These are phyloP conservation scores for Sweltsa coloradensis DNA, from an alignment of 1,140 invertebrate species.

Conservation along the genomic window DNA sequence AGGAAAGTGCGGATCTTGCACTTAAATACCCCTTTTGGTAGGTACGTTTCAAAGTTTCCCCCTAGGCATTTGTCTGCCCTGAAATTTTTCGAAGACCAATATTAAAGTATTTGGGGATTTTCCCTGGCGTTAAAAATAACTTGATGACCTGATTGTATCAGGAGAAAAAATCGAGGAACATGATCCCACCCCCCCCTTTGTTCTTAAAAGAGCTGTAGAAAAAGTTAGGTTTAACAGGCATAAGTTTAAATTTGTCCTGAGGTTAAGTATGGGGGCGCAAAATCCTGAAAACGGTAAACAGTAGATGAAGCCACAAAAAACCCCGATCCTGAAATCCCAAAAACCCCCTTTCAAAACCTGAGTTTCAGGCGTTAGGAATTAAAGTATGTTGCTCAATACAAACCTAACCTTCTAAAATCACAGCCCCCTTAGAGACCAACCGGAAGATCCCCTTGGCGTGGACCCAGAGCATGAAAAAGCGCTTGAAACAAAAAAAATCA, in stretches of 20 bases:
- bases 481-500: constrained; percentile 19
- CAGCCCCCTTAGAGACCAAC: constrained; percentile 19
- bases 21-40: too few species aligned
- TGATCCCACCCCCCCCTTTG: neutral
- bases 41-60: too few species aligned
- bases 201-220: neutral
- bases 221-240: neutral
- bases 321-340: neutral
- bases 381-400: constrained; percentile 28
- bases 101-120: constrained; percentile 1
- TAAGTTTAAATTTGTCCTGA: neutral
- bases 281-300: neutral
- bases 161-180: neutral
- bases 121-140: neutral
- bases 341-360: neutral
- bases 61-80: neutral
- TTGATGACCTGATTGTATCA: neutral
- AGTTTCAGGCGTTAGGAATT: constrained; percentile 22
- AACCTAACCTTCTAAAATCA: constrained; percentile 21
- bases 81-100: neutral
- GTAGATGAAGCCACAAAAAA: neutral
- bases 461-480: constrained; percentile 14
- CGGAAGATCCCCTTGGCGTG: constrained; percentile 20
- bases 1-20: too few species aligned
- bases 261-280: neutral